Percentiles rank a stretch among this genome's conserved stretches.
These are phyloP conservation scores for Lobophora halterata DNA, from an alignment of 2,888 invertebrate species.

Conservation along the genomic window DNA sequence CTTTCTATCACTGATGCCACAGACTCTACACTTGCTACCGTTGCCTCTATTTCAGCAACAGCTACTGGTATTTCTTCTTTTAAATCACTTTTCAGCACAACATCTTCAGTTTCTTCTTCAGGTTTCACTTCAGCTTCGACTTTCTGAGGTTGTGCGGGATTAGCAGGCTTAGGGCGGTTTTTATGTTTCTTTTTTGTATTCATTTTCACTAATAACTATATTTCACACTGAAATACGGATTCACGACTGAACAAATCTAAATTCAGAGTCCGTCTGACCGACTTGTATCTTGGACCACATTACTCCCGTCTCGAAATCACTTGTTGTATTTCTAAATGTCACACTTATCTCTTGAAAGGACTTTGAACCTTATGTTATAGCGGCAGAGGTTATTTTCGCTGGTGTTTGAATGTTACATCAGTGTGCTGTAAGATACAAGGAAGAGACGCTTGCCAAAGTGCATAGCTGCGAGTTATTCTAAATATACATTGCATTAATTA, in stretches of 20 bases:
- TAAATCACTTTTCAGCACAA: slow-evolving; percentile 30
- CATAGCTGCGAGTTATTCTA: slow-evolving; percentile 39
- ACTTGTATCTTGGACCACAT: slow-evolving; percentile 54
- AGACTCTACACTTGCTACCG: slow-evolving; percentile 28
- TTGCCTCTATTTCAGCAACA: too few relatives aligned
- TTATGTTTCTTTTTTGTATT: slow-evolving; percentile 69
- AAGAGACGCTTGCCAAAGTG: slow-evolving; percentile 52
- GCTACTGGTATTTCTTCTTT: slow-evolving; percentile 30
- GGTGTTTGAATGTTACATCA: not conserved
- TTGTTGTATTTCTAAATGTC: slow-evolving; percentile 66
- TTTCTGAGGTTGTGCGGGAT: slow-evolving; percentile 41
- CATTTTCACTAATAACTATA: slow-evolving; percentile 46
- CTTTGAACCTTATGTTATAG: slow-evolving; percentile 21
- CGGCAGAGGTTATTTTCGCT: slow-evolving; percentile 18
- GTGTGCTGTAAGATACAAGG: slow-evolving; percentile 37
- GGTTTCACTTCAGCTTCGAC: slow-evolving; percentile 24
- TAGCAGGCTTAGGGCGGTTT: slow-evolving; percentile 48
- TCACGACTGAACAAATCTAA: slow-evolving; percentile 59
- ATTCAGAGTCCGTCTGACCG: slow-evolving; percentile 65
- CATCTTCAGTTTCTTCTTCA: slow-evolving; percentile 23
- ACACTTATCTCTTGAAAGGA: slow-evolving; percentile 26
- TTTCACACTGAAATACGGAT: slow-evolving; percentile 29
- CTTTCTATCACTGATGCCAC: slow-evolving; percentile 33
- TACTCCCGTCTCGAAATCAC: slow-evolving; percentile 62
- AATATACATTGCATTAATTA: slow-evolving; percentile 34